Evolutionary conservation across 2,113 vertebrate species (phyloP).

Genomic region (Pluvialis apricaria): DNA sequence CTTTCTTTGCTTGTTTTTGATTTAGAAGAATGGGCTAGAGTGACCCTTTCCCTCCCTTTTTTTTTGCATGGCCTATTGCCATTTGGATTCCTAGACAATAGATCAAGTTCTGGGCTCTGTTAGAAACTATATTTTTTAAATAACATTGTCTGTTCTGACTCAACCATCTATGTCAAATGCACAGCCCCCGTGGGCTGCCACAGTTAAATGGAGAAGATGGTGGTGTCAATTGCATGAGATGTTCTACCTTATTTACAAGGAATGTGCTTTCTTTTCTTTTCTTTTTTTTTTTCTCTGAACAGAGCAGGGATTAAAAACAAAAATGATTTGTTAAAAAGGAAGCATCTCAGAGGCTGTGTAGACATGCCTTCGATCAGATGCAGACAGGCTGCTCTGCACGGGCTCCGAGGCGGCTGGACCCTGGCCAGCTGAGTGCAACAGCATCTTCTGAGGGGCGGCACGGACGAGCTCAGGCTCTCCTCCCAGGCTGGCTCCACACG

Average conservation of each 20-base stretch:
- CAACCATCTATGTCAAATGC: neutral
- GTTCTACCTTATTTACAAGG: neutral
- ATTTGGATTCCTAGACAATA: neutral
- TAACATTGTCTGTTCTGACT: neutral
- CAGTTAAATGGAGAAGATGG: neutral
- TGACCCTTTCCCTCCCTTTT: neutral
- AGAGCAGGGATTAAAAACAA: neutral
- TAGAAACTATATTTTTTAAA: neutral
- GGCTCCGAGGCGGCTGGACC: neutral
- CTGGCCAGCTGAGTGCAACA: neutral
- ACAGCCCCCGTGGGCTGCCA: neutral
- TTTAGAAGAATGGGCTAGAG: neutral
- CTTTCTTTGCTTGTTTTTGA: neutral
- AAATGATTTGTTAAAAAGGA: neutral
- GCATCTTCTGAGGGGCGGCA: neutral
- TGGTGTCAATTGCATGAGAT: neutral
- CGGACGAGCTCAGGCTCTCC: neutral
- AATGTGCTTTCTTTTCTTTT: neutral
- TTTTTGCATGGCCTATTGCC: neutral
- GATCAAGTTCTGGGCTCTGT: neutral
- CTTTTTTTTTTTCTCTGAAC: neutral
- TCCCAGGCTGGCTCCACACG: fast-evolving
- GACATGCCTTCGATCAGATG: neutral
- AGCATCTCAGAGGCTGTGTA: neutral
- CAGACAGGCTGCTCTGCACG: neutral